A percentile compares a stretch with the other conserved stretches of the same genome.
These are phyloP conservation scores for Sinopyrophorus schimmeli DNA, from an alignment of 2,888 invertebrate genomes.

Conservation along the genomic window DNA sequence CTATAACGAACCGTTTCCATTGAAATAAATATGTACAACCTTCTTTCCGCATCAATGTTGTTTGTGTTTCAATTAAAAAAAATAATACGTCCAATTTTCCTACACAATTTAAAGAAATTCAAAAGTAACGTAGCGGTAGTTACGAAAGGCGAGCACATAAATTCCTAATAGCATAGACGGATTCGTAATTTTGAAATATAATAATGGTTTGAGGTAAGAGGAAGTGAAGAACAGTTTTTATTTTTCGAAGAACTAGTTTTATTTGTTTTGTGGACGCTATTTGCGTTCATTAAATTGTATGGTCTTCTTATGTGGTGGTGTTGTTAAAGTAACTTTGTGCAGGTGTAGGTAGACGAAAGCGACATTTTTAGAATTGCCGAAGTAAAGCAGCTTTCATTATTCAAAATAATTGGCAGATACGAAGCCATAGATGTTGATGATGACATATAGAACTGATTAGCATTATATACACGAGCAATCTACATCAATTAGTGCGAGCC, in stretches of 20 bases:
- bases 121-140: too few relatives aligned
- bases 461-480: conserved; percentile 19
- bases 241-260: conserved; percentile 11
- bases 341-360: conserved; percentile 24
- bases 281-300: conserved; percentile 19
- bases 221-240: conserved; percentile 15
- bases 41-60: too few relatives aligned
- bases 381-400: conserved; percentile 19
- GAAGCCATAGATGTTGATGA: conserved; percentile 15
- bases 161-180: too few relatives aligned
- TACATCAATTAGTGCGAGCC: conserved; percentile 20
- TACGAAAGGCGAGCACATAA: too few relatives aligned
- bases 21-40: too few relatives aligned
- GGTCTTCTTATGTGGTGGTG: conserved; percentile 7
- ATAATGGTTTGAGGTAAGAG: too few relatives aligned
- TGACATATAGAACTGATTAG: conserved; percentile 18
- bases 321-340: conserved; percentile 12
- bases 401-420: conserved; percentile 28
- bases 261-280: conserved; percentile 7
- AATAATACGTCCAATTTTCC: too few relatives aligned
- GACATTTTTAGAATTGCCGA: conserved; percentile 18
- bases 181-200: too few relatives aligned
- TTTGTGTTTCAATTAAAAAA: too few relatives aligned
- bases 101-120: too few relatives aligned
- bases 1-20: too few relatives aligned